phyloP scores from a whole-genome alignment of 2,797 vertebrate species.

The Coluber constrictor region DNA sequence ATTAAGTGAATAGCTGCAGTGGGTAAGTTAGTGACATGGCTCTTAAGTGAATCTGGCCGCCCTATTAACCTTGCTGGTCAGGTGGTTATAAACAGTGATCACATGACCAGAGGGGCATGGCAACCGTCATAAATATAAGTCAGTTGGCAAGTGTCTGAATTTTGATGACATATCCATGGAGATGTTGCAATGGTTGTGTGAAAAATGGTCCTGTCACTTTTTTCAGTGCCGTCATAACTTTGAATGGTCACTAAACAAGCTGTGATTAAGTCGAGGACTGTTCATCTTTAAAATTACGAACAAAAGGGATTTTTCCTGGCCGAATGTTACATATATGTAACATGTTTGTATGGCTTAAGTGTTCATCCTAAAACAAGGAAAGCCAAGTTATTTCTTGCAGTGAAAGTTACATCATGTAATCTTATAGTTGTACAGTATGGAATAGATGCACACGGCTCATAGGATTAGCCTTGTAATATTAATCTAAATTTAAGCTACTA shows the following conservation, averaged over 20 bases:
- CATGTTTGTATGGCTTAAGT: neutral
- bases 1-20: too few relatives aligned
- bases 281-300: neutral
- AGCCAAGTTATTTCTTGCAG: neutral
- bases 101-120: neutral
- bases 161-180: neutral
- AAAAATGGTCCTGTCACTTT: neutral
- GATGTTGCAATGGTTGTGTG: neutral
- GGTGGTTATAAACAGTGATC: neutral
- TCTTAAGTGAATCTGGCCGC: too few relatives aligned
- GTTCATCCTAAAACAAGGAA: neutral
- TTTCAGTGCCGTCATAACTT: neutral
- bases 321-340: neutral
- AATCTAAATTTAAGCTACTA: neutral
- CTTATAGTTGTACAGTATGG: neutral
- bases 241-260: neutral
- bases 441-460: too few relatives aligned
- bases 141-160: neutral
- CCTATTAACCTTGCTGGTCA: neutral
- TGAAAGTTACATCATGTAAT: neutral
- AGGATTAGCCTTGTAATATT: neutral
- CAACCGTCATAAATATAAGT: neutral
- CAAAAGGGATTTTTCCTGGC: neutral
- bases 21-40: too few relatives aligned
- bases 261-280: neutral